A percentile compares a stretch with the other conserved stretches of the same genome.
Conservation (phyloP, 2,888 invertebrate genomes). For the Drosophila nr. medialis region DNA sequence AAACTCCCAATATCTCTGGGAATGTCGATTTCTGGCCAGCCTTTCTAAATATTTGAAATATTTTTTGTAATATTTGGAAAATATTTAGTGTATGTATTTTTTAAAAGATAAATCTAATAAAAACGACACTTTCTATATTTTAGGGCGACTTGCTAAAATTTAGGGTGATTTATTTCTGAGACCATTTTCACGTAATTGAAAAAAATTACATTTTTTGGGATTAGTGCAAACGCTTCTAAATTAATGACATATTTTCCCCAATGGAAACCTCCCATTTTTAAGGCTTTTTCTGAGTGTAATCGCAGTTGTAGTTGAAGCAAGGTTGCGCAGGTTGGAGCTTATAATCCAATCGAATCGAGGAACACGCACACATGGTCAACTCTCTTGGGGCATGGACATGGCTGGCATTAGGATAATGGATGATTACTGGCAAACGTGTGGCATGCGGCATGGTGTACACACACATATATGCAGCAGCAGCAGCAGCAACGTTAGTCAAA, state of each 20-base stretch:
- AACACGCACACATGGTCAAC: slow-evolving; percentile 39
- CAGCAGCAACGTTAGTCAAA: slow-evolving; percentile 78
- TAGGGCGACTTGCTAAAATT: too few relatives aligned
- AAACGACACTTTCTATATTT: too few relatives aligned
- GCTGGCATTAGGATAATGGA: slow-evolving; percentile 81
- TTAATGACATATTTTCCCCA: background rate
- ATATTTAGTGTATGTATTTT: too few relatives aligned
- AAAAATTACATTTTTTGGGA: background rate
- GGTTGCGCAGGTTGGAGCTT: slow-evolving; percentile 50
- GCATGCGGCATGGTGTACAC: slow-evolving; percentile 57
- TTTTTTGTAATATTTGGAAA: background rate
- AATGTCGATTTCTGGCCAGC: background rate
- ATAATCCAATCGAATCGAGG: slow-evolving; percentile 69
- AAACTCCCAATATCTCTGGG: background rate
- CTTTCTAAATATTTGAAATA: background rate
- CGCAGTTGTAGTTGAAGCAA: slow-evolving; percentile 3
- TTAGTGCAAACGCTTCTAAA: background rate
- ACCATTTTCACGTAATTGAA: too few relatives aligned
- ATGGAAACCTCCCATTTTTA: background rate
- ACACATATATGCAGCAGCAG: background rate
- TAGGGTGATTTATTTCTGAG: background rate
- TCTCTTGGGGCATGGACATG: slow-evolving; percentile 63
- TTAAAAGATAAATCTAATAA: too few relatives aligned
- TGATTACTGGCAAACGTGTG: slow-evolving; percentile 80
- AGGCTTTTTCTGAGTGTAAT: background rate